Conservation (phyloP, 2,888 invertebrate species). For the Agrilus cyanescens region DNA sequence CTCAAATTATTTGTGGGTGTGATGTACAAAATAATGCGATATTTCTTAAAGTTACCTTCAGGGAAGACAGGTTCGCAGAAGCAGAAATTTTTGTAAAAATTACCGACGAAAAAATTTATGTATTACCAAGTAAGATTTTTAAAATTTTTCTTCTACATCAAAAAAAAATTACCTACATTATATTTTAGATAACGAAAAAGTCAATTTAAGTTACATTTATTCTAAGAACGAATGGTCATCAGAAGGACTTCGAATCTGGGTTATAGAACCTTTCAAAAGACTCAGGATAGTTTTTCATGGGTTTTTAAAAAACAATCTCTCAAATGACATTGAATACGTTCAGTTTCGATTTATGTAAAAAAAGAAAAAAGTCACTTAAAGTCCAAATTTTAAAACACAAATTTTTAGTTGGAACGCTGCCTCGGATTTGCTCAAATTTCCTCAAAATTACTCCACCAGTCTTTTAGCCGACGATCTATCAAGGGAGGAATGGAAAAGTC, state of each 20-base stretch:
- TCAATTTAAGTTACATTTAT: conserved; percentile 32
- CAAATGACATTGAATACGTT: conserved; percentile 29
- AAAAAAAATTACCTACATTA: conserved; percentile 4
- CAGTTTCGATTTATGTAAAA: conserved; percentile 10
- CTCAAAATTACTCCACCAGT: conserved; percentile 43
- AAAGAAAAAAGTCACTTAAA: background rate
- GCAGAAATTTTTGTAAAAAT: conserved; percentile 40
- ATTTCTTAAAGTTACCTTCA: conserved; percentile 41
- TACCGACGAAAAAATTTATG: conserved; percentile 34
- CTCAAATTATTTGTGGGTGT: conserved; percentile 39
- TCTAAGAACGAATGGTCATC: conserved; percentile 43
- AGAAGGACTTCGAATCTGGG: conserved; percentile 47
- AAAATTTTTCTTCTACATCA: conserved; percentile 3
- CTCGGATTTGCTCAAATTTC: conserved; percentile 37
- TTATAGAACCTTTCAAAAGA: conserved; percentile 46
- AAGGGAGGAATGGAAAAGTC: conserved; percentile 44
- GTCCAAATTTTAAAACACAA: conserved; percentile 2
- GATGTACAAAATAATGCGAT: conserved; percentile 46
- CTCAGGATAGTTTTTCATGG: conserved; percentile 61
- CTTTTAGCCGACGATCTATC: conserved; percentile 46
- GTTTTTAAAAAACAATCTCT: conserved; percentile 37
- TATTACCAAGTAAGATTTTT: conserved; percentile 30
- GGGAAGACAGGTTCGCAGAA: conserved; percentile 42
- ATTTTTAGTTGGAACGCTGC: conserved; percentile 44
- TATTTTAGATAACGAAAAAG: conserved; percentile 43